These are phyloP conservation scores for Rotaria macrura DNA, from an alignment of 2,888 invertebrate genomes.

Conservation along the genomic window DNA sequence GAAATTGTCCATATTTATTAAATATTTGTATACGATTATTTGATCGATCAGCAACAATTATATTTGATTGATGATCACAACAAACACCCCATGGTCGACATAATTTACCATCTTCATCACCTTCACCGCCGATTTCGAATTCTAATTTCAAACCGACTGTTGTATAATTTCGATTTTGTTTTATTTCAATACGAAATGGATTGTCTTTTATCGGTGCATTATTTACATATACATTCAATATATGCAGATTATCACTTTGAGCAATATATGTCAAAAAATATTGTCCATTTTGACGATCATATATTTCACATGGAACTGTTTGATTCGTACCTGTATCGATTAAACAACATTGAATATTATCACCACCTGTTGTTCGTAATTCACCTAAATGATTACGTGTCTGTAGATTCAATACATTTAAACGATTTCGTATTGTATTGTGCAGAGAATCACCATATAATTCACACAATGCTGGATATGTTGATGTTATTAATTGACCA, in stretches of 20 bases:
- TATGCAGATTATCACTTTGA: slow-evolving; percentile 43
- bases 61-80: slow-evolving; percentile 68
- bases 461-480: slow-evolving; percentile 50
- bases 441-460: slow-evolving; percentile 54
- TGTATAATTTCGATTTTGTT: slow-evolving; percentile 42
- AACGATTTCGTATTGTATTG: slow-evolving; percentile 51
- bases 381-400: slow-evolving; percentile 50
- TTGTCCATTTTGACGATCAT: slow-evolving; percentile 50
- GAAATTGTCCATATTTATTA: slow-evolving; percentile 61
- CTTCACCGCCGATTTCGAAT: slow-evolving; percentile 55
- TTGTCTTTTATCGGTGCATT: slow-evolving; percentile 50
- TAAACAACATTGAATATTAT: slow-evolving; percentile 42
- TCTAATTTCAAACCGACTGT: slow-evolving; percentile 36
- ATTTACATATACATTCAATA: slow-evolving; percentile 42
- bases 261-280: slow-evolving; percentile 50
- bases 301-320: slow-evolving; percentile 42
- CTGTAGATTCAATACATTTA: slow-evolving; percentile 52
- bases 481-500: slow-evolving; percentile 38
- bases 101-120: slow-evolving; percentile 53
- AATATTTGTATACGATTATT: slow-evolving; percentile 75
- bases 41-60: slow-evolving; percentile 62
- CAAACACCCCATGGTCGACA: slow-evolving; percentile 66
- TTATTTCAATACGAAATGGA: slow-evolving; percentile 48
- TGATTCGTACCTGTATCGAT: neutral
- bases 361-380: slow-evolving; percentile 46